These are phyloP conservation scores for Sebastes oblongus DNA, from an alignment of 2,797 vertebrate species.

Conservation along the genomic window DNA sequence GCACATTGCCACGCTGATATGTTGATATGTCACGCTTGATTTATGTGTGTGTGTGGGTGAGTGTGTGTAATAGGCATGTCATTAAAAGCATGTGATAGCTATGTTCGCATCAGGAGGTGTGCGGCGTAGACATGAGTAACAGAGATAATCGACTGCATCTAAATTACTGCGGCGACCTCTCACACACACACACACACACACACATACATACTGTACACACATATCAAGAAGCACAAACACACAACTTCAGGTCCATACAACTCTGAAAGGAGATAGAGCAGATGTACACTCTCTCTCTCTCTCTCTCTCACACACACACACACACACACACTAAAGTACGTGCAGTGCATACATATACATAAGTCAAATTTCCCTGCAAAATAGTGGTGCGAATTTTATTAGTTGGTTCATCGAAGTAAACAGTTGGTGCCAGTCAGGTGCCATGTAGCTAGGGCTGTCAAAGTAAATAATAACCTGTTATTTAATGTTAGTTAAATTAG, in stretches of 20 bases:
- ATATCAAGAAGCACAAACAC: neutral
- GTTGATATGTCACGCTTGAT: constrained; percentile 61
- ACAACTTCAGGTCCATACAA: neutral
- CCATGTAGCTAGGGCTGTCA: neutral
- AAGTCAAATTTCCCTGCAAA: neutral
- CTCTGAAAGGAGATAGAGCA: neutral
- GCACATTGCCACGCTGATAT: constrained; percentile 33
- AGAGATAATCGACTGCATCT: constrained; percentile 40
- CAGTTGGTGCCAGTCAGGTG: neutral
- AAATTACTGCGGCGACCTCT: neutral
- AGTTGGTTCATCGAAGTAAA: neutral
- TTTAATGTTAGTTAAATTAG: too few species aligned
- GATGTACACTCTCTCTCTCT: neutral
- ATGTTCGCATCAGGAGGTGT: constrained; percentile 30
- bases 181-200: neutral
- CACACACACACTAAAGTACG: neutral
- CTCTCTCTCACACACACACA: neutral
- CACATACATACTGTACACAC: neutral
- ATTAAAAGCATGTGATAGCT: constrained; percentile 50
- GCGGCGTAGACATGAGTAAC: neutral
- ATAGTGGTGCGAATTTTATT: neutral
- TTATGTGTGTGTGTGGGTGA: constrained; percentile 21
- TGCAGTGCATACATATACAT: neutral
- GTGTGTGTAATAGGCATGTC: constrained; percentile 33
- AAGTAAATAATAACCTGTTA: too few species aligned